Percentiles rank a stretch among this genome's conserved stretches.
These are phyloP conservation scores for Lasioglossum leucozonium DNA, from an alignment of 2,888 invertebrate genomes.

Conservation along the genomic window DNA sequence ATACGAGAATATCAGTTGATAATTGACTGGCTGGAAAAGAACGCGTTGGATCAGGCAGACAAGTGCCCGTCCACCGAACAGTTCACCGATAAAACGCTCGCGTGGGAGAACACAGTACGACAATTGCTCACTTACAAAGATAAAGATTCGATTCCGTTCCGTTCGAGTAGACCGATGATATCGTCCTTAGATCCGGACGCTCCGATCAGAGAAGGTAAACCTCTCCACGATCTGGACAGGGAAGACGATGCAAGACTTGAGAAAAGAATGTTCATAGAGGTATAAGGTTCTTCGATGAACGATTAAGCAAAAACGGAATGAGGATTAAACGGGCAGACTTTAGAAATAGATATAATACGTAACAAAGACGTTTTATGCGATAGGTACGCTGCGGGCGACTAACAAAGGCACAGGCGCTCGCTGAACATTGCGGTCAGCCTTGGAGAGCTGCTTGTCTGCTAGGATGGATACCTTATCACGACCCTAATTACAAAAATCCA, in stretches of 20 bases:
- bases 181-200: constrained; percentile 95
- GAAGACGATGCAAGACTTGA: constrained; percentile 89
- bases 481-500: constrained; percentile 89
- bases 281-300: constrained; percentile 45
- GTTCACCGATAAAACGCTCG: constrained; percentile 92
- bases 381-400: constrained; percentile 94
- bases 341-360: background rate
- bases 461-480: constrained; percentile 95
- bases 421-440: constrained; percentile 94
- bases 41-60: constrained; percentile 87
- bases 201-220: constrained; percentile 90
- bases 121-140: constrained; percentile 86
- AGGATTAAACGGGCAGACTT: background rate
- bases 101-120: constrained; percentile 97
- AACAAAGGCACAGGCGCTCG: constrained; percentile 93
- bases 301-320: background rate
- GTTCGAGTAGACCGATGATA: constrained; percentile 87
- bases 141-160: constrained; percentile 86
- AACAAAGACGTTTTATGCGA: constrained; percentile 85
- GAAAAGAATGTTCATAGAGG: constrained; percentile 83
- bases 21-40: constrained; percentile 96
- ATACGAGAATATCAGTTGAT: constrained; percentile 91
- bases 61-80: constrained; percentile 87
- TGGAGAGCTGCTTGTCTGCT: constrained; percentile 96
- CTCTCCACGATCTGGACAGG: constrained; percentile 93